Evolutionary conservation across 2,888 invertebrate species (phyloP).

Genomic region (Exephanes ischioxanthus): DNA sequence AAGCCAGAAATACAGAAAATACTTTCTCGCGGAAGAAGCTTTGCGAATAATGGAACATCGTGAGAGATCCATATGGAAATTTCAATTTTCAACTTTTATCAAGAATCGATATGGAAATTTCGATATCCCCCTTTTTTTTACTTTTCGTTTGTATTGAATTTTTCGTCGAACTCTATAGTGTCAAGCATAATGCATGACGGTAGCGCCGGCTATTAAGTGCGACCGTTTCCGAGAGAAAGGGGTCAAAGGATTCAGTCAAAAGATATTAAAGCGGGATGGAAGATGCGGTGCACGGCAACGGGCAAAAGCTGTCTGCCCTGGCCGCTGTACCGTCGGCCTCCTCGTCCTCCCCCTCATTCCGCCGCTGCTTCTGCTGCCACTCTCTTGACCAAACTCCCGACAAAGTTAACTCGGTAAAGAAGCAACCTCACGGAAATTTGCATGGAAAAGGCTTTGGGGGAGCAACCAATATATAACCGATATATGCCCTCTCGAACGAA

Average conservation of each 20-base stretch:
- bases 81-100: too few species aligned
- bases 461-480: conserved; percentile 77
- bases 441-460: conserved; percentile 77
- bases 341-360: conserved; percentile 20
- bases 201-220: conserved; percentile 4
- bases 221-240: conserved; percentile 5
- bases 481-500: conserved; percentile 73
- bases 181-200: not conserved
- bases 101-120: too few species aligned
- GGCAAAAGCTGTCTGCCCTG: conserved; percentile 29
- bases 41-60: too few species aligned
- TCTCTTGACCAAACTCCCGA: conserved; percentile 51
- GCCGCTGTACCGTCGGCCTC: not conserved
- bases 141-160: not conserved
- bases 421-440: conserved; percentile 73
- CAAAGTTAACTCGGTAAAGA: conserved; percentile 60
- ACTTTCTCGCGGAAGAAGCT: too few species aligned
- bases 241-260: conserved; percentile 48
- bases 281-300: conserved; percentile 21
- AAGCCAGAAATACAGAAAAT: too few species aligned
- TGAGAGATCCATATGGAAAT: too few species aligned
- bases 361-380: conserved; percentile 10
- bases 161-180: not conserved
- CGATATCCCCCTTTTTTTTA: too few species aligned
- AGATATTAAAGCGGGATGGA: conserved; percentile 31